Base-by-base conservation (phyloP, 2,888 invertebrate genomes). In the Zonitis immaculata region DNA sequence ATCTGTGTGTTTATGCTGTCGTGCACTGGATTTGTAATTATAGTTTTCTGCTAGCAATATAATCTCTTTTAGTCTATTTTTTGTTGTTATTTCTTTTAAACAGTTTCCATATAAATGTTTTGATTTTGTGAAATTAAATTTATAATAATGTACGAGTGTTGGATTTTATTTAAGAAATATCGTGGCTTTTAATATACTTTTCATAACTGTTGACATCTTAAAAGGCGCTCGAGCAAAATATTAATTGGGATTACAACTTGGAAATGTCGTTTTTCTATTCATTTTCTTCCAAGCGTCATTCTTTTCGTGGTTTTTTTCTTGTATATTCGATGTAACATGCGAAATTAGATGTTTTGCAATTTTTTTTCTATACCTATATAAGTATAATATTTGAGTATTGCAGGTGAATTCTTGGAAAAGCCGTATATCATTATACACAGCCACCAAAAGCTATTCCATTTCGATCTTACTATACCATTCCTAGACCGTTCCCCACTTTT, bases 401-500 rank as follows among this genome's bases (percentile, higher is more conserved):
- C 18, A 18, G 9, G 35, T 35, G 14, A 35, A 18, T 35, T 35
- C 35, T 3, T 35, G 35, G 9, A 35, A 35, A 35, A 16, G 16
- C 35, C 35, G 18, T 35, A 35, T 35, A 35, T 35, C 35, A 35
- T 35, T 35, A 35, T 16, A n/a, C n/a, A 32, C 32, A 14, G 7
- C 32, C 32, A 35, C 16, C 35, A 11, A 35, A 35, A 6, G 3
- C 6, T 9, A 35, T 35, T 35, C 16, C 35, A 35, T 35, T 35
- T 35, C 18, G 35, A 18, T 35, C 9, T 35, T n/a, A n/a, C n/a
- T n/a, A n/a, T 35, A 18, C 18, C 18, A 16, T 12, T 35, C 35
- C 35, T 35, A 35, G 16, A 35, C 18, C 35, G 12, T 6, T 9
- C 35, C 35, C 30, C 30, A 26, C 44, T 26, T 49, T 52, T 48